These are phyloP conservation scores for Nephrotoma guestfalica DNA, from an alignment of 2,888 invertebrate genomes.

Conservation along the genomic window DNA sequence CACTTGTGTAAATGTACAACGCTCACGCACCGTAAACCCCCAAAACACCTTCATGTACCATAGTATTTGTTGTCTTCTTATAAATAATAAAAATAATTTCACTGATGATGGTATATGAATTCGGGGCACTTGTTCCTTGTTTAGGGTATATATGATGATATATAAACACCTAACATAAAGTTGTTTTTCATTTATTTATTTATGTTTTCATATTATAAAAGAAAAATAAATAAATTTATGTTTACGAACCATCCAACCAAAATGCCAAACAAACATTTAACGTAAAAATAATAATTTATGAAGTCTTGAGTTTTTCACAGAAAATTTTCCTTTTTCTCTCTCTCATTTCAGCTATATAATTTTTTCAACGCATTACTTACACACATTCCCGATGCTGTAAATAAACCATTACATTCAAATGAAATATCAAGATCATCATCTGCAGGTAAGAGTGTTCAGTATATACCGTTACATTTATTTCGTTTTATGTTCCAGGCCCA, in stretches of 20 bases:
- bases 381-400: conserved; percentile 60
- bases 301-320: not conserved
- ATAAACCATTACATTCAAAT: conserved; percentile 42
- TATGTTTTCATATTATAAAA: not conserved
- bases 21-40: not conserved
- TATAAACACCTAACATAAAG: not conserved
- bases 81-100: not conserved
- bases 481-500: not conserved
- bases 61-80: not conserved
- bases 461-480: not conserved
- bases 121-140: not conserved
- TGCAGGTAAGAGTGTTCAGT: conserved; percentile 31
- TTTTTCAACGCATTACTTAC: conserved; percentile 85
- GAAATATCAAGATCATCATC: conserved; percentile 50
- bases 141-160: not conserved
- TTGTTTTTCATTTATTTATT: not conserved
- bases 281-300: not conserved
- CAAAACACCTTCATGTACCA: not conserved
- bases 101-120: not conserved
- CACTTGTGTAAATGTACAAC: not conserved
- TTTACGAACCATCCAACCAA: not conserved
- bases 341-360: conserved; percentile 65
- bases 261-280: not conserved
- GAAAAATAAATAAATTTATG: not conserved
- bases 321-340: not conserved